Conservation (phyloP, 2,888 invertebrate genomes). For the Embidobia sp. region DNA sequence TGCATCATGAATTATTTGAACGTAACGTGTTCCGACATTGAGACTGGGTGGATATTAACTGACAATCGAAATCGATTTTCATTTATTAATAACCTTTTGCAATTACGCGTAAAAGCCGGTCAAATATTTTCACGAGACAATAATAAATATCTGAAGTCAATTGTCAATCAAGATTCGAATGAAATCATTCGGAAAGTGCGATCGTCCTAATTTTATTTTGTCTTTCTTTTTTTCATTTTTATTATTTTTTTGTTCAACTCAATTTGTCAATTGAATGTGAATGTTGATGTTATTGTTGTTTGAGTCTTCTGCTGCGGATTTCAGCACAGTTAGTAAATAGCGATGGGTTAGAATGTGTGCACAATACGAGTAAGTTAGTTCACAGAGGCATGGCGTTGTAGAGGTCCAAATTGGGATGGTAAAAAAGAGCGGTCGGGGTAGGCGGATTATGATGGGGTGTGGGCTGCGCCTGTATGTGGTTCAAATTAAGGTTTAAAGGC, state of each 20-base stretch:
- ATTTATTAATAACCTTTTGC: constrained; percentile 45
- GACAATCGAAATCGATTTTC: constrained; percentile 55
- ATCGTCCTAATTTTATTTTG: constrained; percentile 37
- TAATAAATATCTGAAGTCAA: constrained; percentile 40
- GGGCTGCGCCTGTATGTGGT: constrained; percentile 82
- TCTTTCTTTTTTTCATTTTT: constrained; percentile 9
- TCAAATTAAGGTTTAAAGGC: constrained; percentile 82
- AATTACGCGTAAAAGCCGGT: constrained; percentile 37
- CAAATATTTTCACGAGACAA: constrained; percentile 24
- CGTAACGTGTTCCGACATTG: constrained; percentile 48
- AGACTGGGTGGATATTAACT: constrained; percentile 57
- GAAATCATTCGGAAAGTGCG: constrained; percentile 40
- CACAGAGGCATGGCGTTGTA: constrained; percentile 82
- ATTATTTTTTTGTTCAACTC: constrained; percentile 8
- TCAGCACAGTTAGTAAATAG: constrained; percentile 71
- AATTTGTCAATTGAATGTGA: constrained; percentile 29
- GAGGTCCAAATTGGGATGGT: constrained; percentile 81
- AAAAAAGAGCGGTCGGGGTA: constrained; percentile 85
- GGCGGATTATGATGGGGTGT: constrained; percentile 84
- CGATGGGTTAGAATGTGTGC: constrained; percentile 75
- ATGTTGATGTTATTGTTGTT: constrained; percentile 36
- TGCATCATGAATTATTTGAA: constrained; percentile 57
- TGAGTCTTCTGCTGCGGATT: constrained; percentile 61
- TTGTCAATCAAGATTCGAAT: constrained; percentile 34
- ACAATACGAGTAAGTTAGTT: constrained; percentile 78